These are phyloP conservation scores for Arge pagana DNA, from an alignment of 2,888 invertebrate genomes.

Conservation along the genomic window DNA sequence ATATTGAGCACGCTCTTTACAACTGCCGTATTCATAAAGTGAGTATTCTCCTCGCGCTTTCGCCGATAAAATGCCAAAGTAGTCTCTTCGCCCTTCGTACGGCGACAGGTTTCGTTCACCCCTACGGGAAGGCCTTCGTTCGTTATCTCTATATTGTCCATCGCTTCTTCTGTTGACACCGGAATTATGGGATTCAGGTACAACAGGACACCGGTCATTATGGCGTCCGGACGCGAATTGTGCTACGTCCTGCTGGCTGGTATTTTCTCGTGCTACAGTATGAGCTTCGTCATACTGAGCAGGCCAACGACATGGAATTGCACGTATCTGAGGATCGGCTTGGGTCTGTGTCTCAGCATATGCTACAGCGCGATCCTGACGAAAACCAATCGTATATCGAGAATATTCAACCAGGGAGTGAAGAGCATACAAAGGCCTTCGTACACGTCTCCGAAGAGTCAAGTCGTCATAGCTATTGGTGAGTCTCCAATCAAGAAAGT, in stretches of 20 bases:
- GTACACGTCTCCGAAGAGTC: constrained; percentile 77
- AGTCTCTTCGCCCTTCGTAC: too few species aligned
- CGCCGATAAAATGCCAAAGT: not conserved
- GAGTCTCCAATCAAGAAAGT: constrained; percentile 40
- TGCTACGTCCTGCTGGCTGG: constrained; percentile 77
- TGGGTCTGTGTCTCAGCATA: constrained; percentile 73
- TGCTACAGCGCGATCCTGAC: constrained; percentile 78
- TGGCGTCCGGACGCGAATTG: constrained; percentile 78
- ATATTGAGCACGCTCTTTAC: constrained; percentile 67
- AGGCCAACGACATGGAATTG: constrained; percentile 70
- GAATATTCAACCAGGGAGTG: constrained; percentile 69
- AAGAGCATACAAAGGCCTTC: constrained; percentile 73
- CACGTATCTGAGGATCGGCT: constrained; percentile 68
- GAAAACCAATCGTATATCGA: constrained; percentile 75
- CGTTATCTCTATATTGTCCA: not conserved
- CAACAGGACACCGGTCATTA: constrained; percentile 71
- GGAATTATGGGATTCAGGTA: constrained; percentile 40
- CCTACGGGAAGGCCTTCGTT: not conserved
- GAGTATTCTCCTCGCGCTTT: constrained; percentile 47
- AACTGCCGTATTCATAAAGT: constrained; percentile 67
- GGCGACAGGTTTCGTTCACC: too few species aligned
- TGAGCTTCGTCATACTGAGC: constrained; percentile 73
- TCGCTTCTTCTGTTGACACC: not conserved
- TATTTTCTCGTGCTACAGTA: constrained; percentile 71
- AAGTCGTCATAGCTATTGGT: constrained; percentile 73